Evolutionary conservation across 92 coral and sea anemone genomes (phyloP), one percentile per base, ranked within the genome.

Genomic region (Epizoanthus rinbou): DNA sequence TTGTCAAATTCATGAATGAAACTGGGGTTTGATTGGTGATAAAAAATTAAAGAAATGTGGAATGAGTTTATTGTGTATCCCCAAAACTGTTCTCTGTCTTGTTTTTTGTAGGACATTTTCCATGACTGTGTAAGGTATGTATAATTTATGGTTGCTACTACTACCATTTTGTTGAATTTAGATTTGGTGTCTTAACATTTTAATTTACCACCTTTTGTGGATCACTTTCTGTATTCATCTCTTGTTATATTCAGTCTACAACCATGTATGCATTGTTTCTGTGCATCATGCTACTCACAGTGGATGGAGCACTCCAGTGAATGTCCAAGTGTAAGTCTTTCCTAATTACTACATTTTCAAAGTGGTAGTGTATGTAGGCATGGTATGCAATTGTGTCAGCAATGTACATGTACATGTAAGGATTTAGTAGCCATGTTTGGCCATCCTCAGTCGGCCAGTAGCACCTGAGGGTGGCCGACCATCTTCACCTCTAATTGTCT

Each of bases 181-280:
- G 67, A 66, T 41, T 14, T 14, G 22, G 31, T 21, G 6, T 9
- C 16, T 24, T 22, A 14, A 25, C 19, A 25, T 67, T 67, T 67
- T 67, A 1, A 67, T 33, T 16, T 22, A 6, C 33, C 18, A 33
- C 18, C 18, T 1, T 6, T 11, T 22, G 53, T 47, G 53, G 53
- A 47, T 47, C 53, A 37, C 5, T 6, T 37, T 37, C 43, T 37
- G 43, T 65, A 28, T 65, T 3, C 33, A 25, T 65, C 28, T 39
- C 21, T 17, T n/a, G 35, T 31, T 79, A 18, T 64, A 11, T 83
- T 35, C 63, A 95, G 98, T 75, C 85, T 95, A 11, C 98, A 95
- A 86, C 98, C 98, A 4, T 95, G 98, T 59, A 89, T 95, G 90
- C 98, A 95, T 59, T 91, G 95, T 22, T 95, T 91, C 75, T 95